Evolutionary conservation across 2,113 vertebrate genomes (phyloP), one percentile per base, ranked within the genome.

Genomic region (Nansenia antarctica): DNA sequence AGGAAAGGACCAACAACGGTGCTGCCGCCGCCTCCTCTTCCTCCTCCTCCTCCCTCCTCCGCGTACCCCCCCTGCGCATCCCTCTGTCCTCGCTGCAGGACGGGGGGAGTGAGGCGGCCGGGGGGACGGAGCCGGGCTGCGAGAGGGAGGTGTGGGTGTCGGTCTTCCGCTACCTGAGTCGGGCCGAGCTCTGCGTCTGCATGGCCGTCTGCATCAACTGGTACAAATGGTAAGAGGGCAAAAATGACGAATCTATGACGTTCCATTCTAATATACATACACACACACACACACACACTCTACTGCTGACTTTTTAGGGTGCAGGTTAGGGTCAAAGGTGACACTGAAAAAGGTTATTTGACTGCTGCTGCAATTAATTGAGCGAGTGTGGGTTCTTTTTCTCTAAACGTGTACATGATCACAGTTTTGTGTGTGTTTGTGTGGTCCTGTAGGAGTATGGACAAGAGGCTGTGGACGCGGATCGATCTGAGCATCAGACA

Each of bases 141-240:
- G 95, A 97, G 84, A 95, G 94, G 61, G 95, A 98, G 85, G 96
- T 99, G 73, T 99, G 98, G 98, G 95, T 98, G 78, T 96, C 95
- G 0, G 98, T 99, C 85, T 99, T 99, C 90, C 95, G 94, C 81
- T 99, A 98, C 88, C 92, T 99, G 80, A 95, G 92, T 67, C 95
- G 94, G 82, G 92, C 93, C 73, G 96, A 99, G 89, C 94, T 99
- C 62, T 98, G 96, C 78, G 91, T 97, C 81, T 99, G 98, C 91
- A 99, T 99, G 98, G 94, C 95, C 31, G 97, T 99, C 88, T 99
- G 97, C 94, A 99, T 97, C 91, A 96, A 95, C 83, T 99, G 97
- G 98, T 96, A 98, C 91, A 98, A 98, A 92, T 99, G 98, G 98
- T 99, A 92, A 97, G 95, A 91, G 1, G 22, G 14, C 9, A 11